Conservation (phyloP, 1,140 invertebrate species). For the Aricia agestis region DNA sequence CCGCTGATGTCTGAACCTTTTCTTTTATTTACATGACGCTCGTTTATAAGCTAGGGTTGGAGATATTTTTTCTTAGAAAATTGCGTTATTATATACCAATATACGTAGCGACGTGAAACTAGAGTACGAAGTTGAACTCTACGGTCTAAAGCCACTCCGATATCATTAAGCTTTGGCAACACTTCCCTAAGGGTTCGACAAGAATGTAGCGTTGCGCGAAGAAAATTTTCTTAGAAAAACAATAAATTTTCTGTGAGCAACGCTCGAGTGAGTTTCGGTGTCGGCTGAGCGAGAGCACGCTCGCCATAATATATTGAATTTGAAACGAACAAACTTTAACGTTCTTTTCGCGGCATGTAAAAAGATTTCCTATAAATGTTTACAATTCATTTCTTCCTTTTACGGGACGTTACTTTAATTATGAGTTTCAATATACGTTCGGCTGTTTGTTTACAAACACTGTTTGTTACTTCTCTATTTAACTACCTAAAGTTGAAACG, state of each 20-base stretch:
- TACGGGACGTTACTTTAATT: conserved; percentile 21
- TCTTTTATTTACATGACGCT: conserved; percentile 27
- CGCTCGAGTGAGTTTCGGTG: conserved; percentile 73
- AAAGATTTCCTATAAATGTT: conserved; percentile 70
- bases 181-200: conserved; percentile 40
- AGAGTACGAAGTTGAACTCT: background rate
- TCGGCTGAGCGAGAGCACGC: conserved; percentile 72
- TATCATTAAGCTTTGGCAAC: conserved; percentile 52
- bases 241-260: conserved; percentile 73
- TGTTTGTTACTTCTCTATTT: background rate
- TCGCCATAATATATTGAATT: conserved; percentile 75
- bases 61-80: background rate
- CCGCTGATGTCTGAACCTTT: conserved; percentile 41
- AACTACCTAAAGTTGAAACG: too few relatives aligned
- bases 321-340: conserved; percentile 74
- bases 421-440: background rate
- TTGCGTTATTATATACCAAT: background rate
- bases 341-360: conserved; percentile 61
- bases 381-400: conserved; percentile 61
- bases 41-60: background rate
- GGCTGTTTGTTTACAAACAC: background rate
- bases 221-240: conserved; percentile 75
- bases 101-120: background rate
- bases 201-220: conserved; percentile 54
- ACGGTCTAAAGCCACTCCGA: conserved; percentile 23